Conservation (phyloP, 2,888 invertebrate species). For the Atherix ibis region DNA sequence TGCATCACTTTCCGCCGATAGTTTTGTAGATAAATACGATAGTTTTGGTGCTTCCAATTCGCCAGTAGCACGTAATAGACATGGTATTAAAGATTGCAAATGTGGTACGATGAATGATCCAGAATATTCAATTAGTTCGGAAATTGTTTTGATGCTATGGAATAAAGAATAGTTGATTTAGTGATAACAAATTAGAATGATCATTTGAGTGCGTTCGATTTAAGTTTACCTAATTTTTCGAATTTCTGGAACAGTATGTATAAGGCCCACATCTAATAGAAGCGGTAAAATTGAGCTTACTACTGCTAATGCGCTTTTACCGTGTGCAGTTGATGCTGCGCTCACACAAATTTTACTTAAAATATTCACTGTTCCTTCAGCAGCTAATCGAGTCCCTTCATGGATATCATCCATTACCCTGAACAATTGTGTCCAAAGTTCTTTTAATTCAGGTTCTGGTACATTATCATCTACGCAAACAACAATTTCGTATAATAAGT, state of each 20-base stretch:
- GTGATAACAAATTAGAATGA: not conserved
- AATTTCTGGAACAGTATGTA: slow-evolving; percentile 61
- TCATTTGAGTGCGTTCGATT: not conserved
- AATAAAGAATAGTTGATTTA: not conserved
- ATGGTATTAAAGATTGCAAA: slow-evolving; percentile 63
- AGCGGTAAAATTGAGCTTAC: slow-evolving; percentile 64
- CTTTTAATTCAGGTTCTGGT: slow-evolving; percentile 29
- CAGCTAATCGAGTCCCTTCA: slow-evolving; percentile 64
- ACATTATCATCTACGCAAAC: slow-evolving; percentile 24
- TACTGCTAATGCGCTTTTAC: slow-evolving; percentile 56
- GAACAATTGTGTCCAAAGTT: slow-evolving; percentile 62
- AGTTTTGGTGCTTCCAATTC: slow-evolving; percentile 69
- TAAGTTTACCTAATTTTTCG: slow-evolving; percentile 49
- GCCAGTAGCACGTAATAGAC: slow-evolving; percentile 70
- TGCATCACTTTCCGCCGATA: slow-evolving; percentile 50
- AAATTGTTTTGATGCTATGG: slow-evolving; percentile 62
- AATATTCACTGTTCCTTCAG: slow-evolving; percentile 51
- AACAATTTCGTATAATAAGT: no score
- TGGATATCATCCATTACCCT: slow-evolving; percentile 92
- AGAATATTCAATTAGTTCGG: slow-evolving; percentile 69
- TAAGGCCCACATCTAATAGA: slow-evolving; percentile 63
- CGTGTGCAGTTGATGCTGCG: slow-evolving; percentile 48
- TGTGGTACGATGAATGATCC: slow-evolving; percentile 67
- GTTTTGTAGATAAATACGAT: slow-evolving; percentile 60
- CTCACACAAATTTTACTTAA: slow-evolving; percentile 63